Evolutionary conservation across 2,113 vertebrate genomes (phyloP).

Genomic region (Orycteropus afer): DNA sequence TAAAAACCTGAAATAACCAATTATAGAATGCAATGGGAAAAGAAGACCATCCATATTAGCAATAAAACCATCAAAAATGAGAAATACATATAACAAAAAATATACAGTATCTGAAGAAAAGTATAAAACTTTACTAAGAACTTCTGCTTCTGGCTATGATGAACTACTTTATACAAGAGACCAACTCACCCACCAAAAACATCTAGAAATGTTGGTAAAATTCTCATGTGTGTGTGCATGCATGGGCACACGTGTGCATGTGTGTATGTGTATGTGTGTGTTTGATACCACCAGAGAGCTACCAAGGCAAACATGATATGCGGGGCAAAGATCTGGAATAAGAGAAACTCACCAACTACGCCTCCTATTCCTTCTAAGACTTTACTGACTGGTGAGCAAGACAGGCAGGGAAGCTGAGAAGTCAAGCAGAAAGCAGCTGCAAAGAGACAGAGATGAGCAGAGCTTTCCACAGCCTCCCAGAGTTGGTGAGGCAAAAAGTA

Average conservation of each 20-base stretch:
- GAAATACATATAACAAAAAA: background rate
- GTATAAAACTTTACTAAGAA: background rate
- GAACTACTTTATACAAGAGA: constrained; percentile 8
- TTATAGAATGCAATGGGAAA: background rate
- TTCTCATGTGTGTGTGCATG: background rate
- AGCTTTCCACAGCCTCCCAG: background rate
- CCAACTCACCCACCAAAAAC: background rate
- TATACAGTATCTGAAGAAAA: background rate
- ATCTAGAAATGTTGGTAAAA: background rate
- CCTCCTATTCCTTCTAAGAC: background rate
- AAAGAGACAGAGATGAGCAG: background rate
- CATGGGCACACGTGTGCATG: background rate
- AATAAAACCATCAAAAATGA: background rate
- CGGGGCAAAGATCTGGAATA: background rate
- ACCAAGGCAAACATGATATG: background rate
- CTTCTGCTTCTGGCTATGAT: background rate
- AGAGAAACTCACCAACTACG: background rate
- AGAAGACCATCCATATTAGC: background rate
- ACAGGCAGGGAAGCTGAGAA: background rate
- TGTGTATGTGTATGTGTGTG: rapidly evolving
- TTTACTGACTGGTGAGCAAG: background rate
- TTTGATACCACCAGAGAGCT: background rate
- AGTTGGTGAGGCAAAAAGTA: constrained; percentile 17
- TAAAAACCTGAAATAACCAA: background rate
- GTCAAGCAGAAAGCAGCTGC: background rate